Percentiles rank a stretch among this genome's conserved stretches.
Conservation (phyloP, 1,140 invertebrate genomes). For the Zaprionus camerounensis region DNA sequence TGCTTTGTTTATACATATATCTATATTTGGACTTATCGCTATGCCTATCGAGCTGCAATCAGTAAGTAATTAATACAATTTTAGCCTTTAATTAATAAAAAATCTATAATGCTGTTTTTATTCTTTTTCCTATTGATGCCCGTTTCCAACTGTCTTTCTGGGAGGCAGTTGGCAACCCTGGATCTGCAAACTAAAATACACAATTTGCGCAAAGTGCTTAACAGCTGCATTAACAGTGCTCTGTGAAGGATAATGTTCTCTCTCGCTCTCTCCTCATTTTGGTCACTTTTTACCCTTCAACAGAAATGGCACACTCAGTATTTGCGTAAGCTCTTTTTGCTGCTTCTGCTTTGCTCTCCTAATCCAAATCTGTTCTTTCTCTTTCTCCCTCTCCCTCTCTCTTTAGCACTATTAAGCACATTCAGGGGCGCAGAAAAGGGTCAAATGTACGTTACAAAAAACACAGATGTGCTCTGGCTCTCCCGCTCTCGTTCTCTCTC, state of each 20-base stretch:
- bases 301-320: neutral
- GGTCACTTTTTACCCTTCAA: neutral
- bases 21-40: too few relatives aligned
- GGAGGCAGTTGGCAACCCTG: too few relatives aligned
- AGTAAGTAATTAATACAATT: too few relatives aligned
- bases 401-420: neutral
- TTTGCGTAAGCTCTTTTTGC: neutral
- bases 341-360: neutral
- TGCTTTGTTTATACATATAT: too few relatives aligned
- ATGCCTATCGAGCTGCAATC: too few relatives aligned
- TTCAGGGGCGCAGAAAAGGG: conserved; percentile 23
- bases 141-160: too few relatives aligned
- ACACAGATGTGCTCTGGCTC: neutral
- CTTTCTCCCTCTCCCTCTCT: neutral
- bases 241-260: neutral
- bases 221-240: neutral
- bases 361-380: neutral
- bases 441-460: conserved; percentile 25
- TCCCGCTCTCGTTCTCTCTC: neutral
- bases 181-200: neutral
- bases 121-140: too few relatives aligned
- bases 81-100: too few relatives aligned
- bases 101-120: too few relatives aligned
- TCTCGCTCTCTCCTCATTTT: neutral
- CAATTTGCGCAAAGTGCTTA: neutral